Conservation (phyloP, 2,888 invertebrate species). For the Branchipolynoe longqiensis region DNA sequence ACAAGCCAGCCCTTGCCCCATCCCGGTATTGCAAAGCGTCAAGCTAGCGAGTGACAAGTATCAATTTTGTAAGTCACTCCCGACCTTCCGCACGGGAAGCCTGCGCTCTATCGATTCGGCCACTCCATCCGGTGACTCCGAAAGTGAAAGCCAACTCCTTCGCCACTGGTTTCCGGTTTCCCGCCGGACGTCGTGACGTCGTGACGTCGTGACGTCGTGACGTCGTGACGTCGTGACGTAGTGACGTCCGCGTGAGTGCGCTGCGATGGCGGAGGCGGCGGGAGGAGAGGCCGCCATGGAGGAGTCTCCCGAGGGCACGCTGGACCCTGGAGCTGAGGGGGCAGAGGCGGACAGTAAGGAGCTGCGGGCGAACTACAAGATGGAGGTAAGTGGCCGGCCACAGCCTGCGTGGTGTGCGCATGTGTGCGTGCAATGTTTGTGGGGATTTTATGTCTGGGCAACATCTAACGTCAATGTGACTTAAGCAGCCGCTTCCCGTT, state of each 20-base stretch:
- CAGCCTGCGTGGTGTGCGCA: no score
- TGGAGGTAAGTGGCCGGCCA: conserved; percentile 17
- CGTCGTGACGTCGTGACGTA: not conserved
- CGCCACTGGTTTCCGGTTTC: not conserved
- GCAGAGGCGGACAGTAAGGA: not conserved
- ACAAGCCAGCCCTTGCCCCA: no score
- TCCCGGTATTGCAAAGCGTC: no score
- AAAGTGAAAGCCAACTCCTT: not conserved
- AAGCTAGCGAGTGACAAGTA: no score
- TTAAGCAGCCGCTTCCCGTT: no score
- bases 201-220: not conserved
- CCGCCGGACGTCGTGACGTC: not conserved
- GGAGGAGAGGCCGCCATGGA: not conserved
- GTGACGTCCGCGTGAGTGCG: not conserved
- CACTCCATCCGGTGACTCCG: not conserved
- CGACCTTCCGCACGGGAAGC: no score
- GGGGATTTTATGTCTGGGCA: no score
- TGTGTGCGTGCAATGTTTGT: no score
- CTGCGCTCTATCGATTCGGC: no score
- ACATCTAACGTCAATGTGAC: no score
- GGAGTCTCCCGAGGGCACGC: conserved; percentile 13
- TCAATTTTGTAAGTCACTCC: no score
- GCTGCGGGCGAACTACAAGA: conserved; percentile 34
- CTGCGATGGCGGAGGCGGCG: conserved; percentile 10
- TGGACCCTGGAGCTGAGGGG: conserved; percentile 35